phyloP scores from a whole-genome alignment of 2,797 vertebrate species.

The Aeoliscus strigatus region DNA sequence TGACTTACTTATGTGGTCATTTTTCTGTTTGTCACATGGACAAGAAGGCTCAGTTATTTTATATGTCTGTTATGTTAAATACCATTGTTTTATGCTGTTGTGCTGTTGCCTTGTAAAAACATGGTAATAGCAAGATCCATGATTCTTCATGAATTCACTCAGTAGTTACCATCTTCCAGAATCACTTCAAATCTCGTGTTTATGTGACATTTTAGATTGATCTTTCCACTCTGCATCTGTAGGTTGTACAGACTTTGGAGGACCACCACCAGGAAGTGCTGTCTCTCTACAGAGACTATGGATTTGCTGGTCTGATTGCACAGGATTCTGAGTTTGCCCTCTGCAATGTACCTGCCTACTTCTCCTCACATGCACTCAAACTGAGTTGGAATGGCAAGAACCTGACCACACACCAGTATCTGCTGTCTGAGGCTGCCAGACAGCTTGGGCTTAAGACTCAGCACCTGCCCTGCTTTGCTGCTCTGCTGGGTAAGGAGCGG shows the following conservation, averaged over 20 bases:
- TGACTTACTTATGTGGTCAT: too few species aligned
- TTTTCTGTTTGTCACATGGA: too few species aligned
- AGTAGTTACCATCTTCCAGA: too few species aligned
- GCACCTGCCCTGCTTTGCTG: constrained; percentile 89
- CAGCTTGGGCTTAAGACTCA: constrained; percentile 87
- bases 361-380: constrained; percentile 89
- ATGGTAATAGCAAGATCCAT: too few species aligned
- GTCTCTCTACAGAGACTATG: constrained; percentile 88
- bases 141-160: too few species aligned
- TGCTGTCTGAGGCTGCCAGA: constrained; percentile 88
- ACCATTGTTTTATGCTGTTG: too few species aligned
- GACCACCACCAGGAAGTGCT: constrained; percentile 94
- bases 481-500: constrained; percentile 79
- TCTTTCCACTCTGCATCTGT: constrained; percentile 10
- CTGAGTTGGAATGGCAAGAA: constrained; percentile 95
- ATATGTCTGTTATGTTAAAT: too few species aligned
- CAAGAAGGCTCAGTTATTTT: too few species aligned
- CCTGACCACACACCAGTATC: constrained; percentile 90
- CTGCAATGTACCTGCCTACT: constrained; percentile 89
- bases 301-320: constrained; percentile 88
- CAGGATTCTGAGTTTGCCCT: constrained; percentile 91
- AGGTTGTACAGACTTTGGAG: constrained; percentile 92
- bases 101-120: too few species aligned
- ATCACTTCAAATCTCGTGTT: not conserved
- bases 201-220: constrained; percentile 1